Conservation (phyloP, 1,140 invertebrate genomes). For the Magallana angulata region DNA sequence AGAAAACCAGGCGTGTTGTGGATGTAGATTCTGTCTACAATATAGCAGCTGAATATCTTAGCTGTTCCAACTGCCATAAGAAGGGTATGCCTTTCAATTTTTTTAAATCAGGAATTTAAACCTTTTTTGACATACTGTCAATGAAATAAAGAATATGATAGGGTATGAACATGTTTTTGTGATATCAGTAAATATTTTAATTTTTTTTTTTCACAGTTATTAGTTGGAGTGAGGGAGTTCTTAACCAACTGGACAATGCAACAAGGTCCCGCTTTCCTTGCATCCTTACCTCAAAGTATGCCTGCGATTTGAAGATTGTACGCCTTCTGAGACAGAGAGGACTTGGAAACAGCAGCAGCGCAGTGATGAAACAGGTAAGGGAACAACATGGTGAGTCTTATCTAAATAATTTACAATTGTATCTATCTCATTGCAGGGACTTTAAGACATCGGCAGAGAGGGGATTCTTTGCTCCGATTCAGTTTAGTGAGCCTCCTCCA, state of each 20-base stretch:
- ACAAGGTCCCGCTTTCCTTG: slow-evolving; percentile 22
- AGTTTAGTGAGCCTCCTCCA: slow-evolving; percentile 38
- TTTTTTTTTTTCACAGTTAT: not conserved
- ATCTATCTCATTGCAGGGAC: slow-evolving; percentile 43
- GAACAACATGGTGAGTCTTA: slow-evolving; percentile 46
- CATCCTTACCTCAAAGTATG: not conserved
- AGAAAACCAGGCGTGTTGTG: slow-evolving; percentile 29
- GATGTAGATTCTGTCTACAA: slow-evolving; percentile 59
- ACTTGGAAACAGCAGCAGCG: slow-evolving; percentile 50
- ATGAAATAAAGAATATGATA: not conserved
- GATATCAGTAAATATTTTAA: too few relatives aligned
- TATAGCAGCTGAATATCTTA: slow-evolving; percentile 44
- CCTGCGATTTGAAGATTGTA: slow-evolving; percentile 45
- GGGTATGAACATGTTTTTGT: not conserved
- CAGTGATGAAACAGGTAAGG: slow-evolving; percentile 7
- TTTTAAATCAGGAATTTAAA: too few relatives aligned
- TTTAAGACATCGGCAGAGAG: slow-evolving; percentile 5
- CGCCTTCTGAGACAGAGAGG: slow-evolving; percentile 55
- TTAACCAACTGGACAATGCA: slow-evolving; percentile 28
- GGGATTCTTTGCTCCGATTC: not conserved
- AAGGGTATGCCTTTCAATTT: not conserved
- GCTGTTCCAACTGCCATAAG: not conserved
- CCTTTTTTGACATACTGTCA: too few relatives aligned
- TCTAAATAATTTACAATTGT: not conserved
- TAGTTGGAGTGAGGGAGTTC: slow-evolving; percentile 46